phyloP scores from a whole-genome alignment of 2,888 invertebrate genomes.

The Helicoverpa assulta region DNA sequence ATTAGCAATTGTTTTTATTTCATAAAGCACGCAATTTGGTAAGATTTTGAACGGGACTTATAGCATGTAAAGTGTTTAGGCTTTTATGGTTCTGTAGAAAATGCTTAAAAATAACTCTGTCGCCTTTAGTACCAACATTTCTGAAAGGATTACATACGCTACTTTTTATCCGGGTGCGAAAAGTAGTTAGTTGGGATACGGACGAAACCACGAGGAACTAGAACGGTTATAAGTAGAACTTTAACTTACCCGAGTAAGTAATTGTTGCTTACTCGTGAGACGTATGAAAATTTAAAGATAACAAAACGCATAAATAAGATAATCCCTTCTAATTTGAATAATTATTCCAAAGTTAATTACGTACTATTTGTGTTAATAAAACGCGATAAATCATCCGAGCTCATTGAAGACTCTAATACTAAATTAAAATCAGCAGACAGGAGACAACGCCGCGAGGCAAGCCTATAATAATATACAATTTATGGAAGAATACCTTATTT shows the following conservation, averaged over 20 bases:
- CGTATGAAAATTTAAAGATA: background rate
- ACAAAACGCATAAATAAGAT: conserved; percentile 23
- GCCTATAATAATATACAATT: conserved; percentile 52
- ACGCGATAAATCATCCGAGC: conserved; percentile 44
- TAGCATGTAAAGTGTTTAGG: background rate
- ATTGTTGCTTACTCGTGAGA: too few relatives aligned
- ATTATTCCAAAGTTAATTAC: conserved; percentile 50
- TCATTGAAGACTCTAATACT: conserved; percentile 30
- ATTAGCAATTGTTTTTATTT: conserved; percentile 67
- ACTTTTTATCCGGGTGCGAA: too few relatives aligned
- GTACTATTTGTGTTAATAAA: conserved; percentile 47
- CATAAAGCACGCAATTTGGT: conserved; percentile 32
- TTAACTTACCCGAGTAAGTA: too few relatives aligned
- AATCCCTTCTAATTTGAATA: conserved; percentile 44
- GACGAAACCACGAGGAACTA: too few relatives aligned
- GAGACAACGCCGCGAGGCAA: conserved; percentile 52
- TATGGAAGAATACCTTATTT: conserved; percentile 57
- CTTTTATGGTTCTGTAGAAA: background rate
- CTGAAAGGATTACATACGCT: too few relatives aligned
- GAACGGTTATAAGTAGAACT: too few relatives aligned
- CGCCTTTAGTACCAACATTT: too few relatives aligned
- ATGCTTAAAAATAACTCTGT: background rate
- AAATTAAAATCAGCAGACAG: conserved; percentile 59
- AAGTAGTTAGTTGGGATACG: too few relatives aligned
- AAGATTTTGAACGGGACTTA: conserved; percentile 38